phyloP scores from a whole-genome alignment of 2,888 invertebrate species.

The Drosophila peninsularis region DNA sequence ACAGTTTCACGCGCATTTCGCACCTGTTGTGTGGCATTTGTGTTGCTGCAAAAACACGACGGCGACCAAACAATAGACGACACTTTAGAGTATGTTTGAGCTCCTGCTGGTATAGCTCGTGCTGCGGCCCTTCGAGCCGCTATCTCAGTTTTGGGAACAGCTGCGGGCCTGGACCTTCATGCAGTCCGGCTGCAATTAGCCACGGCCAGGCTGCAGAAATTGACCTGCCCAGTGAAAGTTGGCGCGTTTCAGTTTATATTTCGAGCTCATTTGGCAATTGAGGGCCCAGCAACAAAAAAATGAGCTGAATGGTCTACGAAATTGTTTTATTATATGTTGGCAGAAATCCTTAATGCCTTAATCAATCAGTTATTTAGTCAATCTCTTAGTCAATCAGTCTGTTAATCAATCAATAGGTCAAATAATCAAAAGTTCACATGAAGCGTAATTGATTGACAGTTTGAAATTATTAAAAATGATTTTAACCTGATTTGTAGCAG shows the following conservation, averaged over 20 bases:
- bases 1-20: slow-evolving; percentile 50
- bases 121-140: slow-evolving; percentile 45
- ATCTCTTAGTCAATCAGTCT: not conserved
- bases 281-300: slow-evolving; percentile 26
- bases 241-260: slow-evolving; percentile 48
- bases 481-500: slow-evolving; percentile 29
- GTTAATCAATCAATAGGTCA: not conserved
- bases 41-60: slow-evolving; percentile 52
- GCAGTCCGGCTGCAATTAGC: slow-evolving; percentile 9
- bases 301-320: slow-evolving; percentile 9
- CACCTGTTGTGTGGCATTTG: slow-evolving; percentile 72
- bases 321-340: too few species aligned
- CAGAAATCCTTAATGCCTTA: too few species aligned
- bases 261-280: slow-evolving; percentile 44
- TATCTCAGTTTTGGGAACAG: slow-evolving; percentile 21
- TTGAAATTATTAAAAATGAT: slow-evolving; percentile 37
- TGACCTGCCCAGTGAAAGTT: slow-evolving; percentile 70
- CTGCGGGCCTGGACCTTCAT: slow-evolving; percentile 41
- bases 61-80: slow-evolving; percentile 32
- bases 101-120: slow-evolving; percentile 56
- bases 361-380: too few species aligned
- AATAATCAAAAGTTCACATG: too few species aligned
- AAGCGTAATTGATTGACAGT: slow-evolving; percentile 32
- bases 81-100: slow-evolving; percentile 20
- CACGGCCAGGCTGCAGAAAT: slow-evolving; percentile 5